Evolutionary conservation across 2,797 vertebrate genomes (phyloP).

Genomic region (Lepidocolaptes lacrymiger): DNA sequence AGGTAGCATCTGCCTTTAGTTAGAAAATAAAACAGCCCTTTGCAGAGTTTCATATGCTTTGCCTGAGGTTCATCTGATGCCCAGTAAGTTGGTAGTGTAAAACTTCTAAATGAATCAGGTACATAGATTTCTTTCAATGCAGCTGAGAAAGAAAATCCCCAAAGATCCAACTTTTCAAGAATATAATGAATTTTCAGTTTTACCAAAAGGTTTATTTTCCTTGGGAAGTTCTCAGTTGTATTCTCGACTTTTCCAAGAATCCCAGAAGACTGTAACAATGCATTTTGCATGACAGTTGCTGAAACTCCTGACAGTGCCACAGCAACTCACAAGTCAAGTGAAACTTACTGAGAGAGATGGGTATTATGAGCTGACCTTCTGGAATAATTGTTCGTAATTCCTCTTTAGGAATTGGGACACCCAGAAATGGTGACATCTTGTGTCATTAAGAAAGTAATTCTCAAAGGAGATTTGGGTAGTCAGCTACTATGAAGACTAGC

Average conservation of each 20-base stretch:
- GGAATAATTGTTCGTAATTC: background rate
- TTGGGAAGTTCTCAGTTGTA: background rate
- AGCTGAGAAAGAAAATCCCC: background rate
- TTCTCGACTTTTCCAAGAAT: background rate
- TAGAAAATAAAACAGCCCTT: background rate
- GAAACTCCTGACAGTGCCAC: background rate
- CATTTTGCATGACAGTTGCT: background rate
- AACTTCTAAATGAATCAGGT: background rate
- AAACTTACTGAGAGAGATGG: background rate
- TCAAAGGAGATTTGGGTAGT: background rate
- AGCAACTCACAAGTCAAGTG: background rate
- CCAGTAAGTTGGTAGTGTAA: background rate
- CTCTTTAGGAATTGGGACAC: background rate
- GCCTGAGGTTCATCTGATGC: background rate
- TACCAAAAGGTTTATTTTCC: background rate
- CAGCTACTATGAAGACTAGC: background rate
- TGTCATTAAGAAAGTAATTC: background rate
- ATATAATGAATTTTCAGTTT: background rate
- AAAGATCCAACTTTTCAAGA: background rate
- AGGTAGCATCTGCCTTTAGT: background rate
- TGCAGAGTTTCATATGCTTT: background rate
- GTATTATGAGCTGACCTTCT: background rate
- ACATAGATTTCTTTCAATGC: background rate
- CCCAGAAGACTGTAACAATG: background rate
- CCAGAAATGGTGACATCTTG: background rate